A percentile compares a stretch with the other conserved stretches of the same genome.
Evolutionary conservation across 2,113 vertebrate genomes (phyloP).

Genomic region (Euleptes europaea): DNA sequence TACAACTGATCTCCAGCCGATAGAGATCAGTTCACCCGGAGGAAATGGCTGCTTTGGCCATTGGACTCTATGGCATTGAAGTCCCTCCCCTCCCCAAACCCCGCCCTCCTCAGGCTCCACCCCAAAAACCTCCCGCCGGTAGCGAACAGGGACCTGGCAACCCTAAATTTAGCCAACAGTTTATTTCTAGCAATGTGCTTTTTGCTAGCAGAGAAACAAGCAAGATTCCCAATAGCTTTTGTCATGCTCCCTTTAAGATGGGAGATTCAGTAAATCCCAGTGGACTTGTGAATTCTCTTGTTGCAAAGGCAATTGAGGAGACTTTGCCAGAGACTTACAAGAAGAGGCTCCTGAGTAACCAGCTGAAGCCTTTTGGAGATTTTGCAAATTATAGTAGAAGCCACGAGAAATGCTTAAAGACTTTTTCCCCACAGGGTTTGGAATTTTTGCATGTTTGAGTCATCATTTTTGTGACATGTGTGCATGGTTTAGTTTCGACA

Average conservation of each 20-base stretch:
- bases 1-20: too few relatives aligned
- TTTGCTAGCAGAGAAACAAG: not conserved
- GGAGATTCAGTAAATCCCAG: not conserved
- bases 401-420: not conserved
- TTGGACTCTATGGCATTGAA: too few relatives aligned
- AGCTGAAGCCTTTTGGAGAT: conserved; percentile 20
- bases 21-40: too few relatives aligned
- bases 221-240: not conserved
- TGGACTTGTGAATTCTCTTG: not conserved
- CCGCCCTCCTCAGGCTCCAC: too few relatives aligned
- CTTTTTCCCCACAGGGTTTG: not conserved
- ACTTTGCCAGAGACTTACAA: not conserved
- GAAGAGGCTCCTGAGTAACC: not conserved
- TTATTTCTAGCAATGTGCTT: not conserved
- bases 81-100: too few relatives aligned
- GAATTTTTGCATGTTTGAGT: conserved; percentile 37
- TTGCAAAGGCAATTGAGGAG: conserved; percentile 7
- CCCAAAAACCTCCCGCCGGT: too few relatives aligned
- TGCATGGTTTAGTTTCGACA: conserved; percentile 10
- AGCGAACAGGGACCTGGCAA: too few relatives aligned
- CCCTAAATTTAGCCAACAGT: not conserved
- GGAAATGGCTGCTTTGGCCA: too few relatives aligned
- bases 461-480: not conserved
- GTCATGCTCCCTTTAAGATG: conserved; percentile 14
- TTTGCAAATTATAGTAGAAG: conserved; percentile 13